Evolutionary conservation across 2,888 invertebrate species (phyloP).

Genomic region (Pardosa pseudoannulata): DNA sequence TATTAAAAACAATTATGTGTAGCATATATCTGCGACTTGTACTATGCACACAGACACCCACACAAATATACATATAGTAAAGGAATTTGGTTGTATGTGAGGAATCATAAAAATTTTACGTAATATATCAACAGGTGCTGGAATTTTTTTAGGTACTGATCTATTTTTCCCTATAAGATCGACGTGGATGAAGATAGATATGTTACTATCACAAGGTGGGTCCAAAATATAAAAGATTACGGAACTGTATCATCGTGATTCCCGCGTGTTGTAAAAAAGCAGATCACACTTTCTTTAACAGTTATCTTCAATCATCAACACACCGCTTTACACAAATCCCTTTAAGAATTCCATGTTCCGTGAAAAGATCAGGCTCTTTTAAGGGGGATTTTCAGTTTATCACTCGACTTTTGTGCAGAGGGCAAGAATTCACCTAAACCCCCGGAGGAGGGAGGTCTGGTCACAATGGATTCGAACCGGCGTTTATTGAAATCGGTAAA

Average conservation of each 20-base stretch:
- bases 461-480: slow-evolving; percentile 6
- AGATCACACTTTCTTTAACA: not conserved
- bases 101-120: no score
- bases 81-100: no score
- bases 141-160: no score
- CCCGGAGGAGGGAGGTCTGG: not conserved
- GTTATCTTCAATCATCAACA: slow-evolving; percentile 59
- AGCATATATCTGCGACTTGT: no score
- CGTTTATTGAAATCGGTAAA: slow-evolving; percentile 1
- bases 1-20: no score
- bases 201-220: not conserved
- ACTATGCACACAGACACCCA: no score
- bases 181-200: not conserved
- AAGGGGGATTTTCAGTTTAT: slow-evolving; percentile 36
- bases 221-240: not conserved
- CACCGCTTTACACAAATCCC: slow-evolving; percentile 55
- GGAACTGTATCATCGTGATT: not conserved
- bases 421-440: slow-evolving; percentile 23
- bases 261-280: not conserved
- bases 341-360: slow-evolving; percentile 35
- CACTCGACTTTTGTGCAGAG: slow-evolving; percentile 33
- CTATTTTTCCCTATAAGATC: no score
- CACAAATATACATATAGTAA: no score
- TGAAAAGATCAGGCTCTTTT: slow-evolving; percentile 21
- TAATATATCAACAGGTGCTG: no score